phyloP scores from a whole-genome alignment of 2,113 vertebrate species.

The Leptodactylus fuscus region DNA sequence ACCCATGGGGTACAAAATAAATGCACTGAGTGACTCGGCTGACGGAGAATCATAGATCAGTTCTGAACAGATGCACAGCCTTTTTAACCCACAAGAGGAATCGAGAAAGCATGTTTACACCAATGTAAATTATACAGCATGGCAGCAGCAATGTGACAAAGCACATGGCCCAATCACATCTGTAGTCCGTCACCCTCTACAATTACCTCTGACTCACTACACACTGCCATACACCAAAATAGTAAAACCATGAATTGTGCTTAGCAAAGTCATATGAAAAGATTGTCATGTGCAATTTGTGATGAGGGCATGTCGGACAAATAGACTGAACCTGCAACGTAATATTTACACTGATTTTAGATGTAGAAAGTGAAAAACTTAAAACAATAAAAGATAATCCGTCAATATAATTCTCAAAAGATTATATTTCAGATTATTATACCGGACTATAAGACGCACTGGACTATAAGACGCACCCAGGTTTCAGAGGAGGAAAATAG shows the following conservation, averaged over 20 bases:
- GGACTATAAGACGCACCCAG: no score
- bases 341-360: no score
- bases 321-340: no score
- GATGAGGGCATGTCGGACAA: no score
- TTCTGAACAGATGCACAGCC: constrained; percentile 47
- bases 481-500: no score
- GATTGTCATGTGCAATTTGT: no score
- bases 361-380: no score
- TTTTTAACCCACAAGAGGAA: constrained; percentile 45
- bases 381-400: no score
- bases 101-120: constrained; percentile 48
- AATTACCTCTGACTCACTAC: not conserved
- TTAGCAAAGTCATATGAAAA: not conserved
- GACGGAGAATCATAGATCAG: constrained; percentile 25
- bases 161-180: constrained; percentile 43
- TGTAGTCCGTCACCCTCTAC: not conserved
- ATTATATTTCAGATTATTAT: no score
- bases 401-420: no score
- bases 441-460: no score
- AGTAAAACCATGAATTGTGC: not conserved
- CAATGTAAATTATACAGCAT: constrained; percentile 28
- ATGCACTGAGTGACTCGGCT: constrained; percentile 29
- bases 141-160: constrained; percentile 25
- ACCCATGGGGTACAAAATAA: constrained; percentile 46
- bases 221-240: not conserved